Evolutionary conservation across 2,888 invertebrate species (phyloP).

Genomic region (Aporophyla nigra): DNA sequence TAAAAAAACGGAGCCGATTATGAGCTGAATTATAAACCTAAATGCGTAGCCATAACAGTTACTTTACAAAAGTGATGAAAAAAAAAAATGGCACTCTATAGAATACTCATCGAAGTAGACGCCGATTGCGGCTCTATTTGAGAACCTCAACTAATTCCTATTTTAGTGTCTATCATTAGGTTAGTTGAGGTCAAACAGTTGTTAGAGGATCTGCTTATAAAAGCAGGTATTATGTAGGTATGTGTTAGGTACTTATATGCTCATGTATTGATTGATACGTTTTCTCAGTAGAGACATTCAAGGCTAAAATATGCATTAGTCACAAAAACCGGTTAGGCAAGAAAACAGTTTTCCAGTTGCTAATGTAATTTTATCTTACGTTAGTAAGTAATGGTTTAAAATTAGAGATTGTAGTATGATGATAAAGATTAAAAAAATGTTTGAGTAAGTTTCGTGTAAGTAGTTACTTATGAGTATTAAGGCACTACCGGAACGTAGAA

Average conservation of each 20-base stretch:
- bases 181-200: too few species aligned
- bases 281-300: constrained; percentile 34
- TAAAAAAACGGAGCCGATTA: too few species aligned
- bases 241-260: not conserved
- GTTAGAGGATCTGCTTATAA: not conserved
- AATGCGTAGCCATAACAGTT: too few species aligned
- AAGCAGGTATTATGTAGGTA: not conserved
- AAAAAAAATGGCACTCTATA: too few species aligned
- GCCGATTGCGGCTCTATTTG: too few species aligned
- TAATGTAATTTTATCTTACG: constrained; percentile 17
- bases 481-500: too few species aligned
- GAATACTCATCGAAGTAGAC: not conserved
- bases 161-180: not conserved
- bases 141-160: not conserved
- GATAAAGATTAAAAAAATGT: not conserved
- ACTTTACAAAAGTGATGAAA: too few species aligned
- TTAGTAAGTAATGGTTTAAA: not conserved
- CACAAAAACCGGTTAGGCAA: constrained; percentile 48
- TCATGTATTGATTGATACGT: constrained; percentile 20
- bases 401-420: not conserved
- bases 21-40: too few species aligned
- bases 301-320: constrained; percentile 46
- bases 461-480: too few species aligned
- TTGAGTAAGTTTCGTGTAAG: not conserved
- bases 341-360: constrained; percentile 32